A percentile compares a stretch with the other conserved stretches of the same genome.
phyloP scores from a whole-genome alignment of 2,888 invertebrate genomes.

The Anagyrus pseudococci region DNA sequence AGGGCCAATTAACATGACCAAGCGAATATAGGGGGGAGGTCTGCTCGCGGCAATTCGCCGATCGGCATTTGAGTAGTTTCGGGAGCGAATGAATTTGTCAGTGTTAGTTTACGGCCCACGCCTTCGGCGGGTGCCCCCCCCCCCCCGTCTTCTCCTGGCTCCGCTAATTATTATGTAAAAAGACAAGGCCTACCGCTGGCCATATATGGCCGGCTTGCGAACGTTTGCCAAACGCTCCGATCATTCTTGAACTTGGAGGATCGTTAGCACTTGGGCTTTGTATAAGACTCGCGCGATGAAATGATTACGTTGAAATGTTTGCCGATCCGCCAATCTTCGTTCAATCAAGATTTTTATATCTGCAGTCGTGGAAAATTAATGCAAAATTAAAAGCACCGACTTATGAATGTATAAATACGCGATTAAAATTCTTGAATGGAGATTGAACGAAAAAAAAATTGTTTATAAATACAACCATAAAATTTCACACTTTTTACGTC shows the following conservation, averaged over 20 bases:
- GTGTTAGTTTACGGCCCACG: not conserved
- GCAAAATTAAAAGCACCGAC: too few relatives aligned
- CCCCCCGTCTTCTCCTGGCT: not conserved
- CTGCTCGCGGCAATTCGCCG: not conserved
- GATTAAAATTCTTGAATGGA: too few relatives aligned
- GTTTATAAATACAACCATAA: too few relatives aligned
- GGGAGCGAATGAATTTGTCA: not conserved
- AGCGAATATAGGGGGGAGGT: not conserved
- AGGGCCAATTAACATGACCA: constrained; percentile 16
- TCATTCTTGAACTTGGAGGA: not conserved
- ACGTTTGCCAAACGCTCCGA: not conserved
- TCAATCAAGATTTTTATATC: too few relatives aligned
- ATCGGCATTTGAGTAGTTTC: not conserved
- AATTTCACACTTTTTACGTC: too few relatives aligned
- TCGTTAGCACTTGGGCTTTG: too few relatives aligned
- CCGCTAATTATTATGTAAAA: not conserved
- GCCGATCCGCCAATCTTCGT: too few relatives aligned
- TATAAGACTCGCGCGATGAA: too few relatives aligned
- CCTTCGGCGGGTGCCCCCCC: not conserved
- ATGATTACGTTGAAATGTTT: too few relatives aligned
- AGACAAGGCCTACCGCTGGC: not conserved
- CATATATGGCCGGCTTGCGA: not conserved
- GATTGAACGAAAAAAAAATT: too few relatives aligned
- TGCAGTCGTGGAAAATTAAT: too few relatives aligned
- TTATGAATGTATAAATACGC: too few relatives aligned